These are phyloP conservation scores for Rachycentron canadum DNA, from an alignment of 2,797 vertebrate species.

Conservation along the genomic window DNA sequence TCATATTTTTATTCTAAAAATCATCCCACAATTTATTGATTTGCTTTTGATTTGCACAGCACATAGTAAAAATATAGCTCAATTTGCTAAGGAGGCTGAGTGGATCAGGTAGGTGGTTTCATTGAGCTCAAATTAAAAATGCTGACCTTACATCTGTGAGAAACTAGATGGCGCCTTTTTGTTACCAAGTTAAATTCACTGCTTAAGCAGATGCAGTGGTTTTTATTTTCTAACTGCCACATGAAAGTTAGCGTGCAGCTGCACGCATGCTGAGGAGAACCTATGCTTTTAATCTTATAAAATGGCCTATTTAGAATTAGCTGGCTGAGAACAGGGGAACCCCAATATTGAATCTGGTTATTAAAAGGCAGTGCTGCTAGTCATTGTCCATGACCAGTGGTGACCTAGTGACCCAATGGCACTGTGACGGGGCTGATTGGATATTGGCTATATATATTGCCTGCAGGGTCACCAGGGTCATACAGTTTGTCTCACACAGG, in stretches of 20 bases:
- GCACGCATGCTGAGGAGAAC: neutral
- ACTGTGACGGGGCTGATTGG: slow-evolving; percentile 68
- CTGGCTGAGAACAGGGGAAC: slow-evolving; percentile 19
- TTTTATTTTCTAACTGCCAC: neutral
- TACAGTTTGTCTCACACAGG: slow-evolving; percentile 88
- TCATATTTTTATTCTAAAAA: slow-evolving; percentile 19
- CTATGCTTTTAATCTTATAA: neutral
- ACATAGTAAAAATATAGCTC: slow-evolving; percentile 12
- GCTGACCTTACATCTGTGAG: neutral
- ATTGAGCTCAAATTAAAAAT: neutral
- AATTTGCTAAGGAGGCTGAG: slow-evolving; percentile 63
- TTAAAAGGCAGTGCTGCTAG: slow-evolving; percentile 23
- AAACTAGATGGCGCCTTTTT: neutral
- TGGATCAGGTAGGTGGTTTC: slow-evolving; percentile 60
- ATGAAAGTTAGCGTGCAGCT: slow-evolving; percentile 10
- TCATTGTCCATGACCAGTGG: slow-evolving; percentile 35
- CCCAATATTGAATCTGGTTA: slow-evolving; percentile 18
- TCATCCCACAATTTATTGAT: slow-evolving; percentile 1
- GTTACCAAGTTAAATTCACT: neutral
- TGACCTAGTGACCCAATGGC: slow-evolving; percentile 54
- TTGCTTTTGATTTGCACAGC: slow-evolving; percentile 1
- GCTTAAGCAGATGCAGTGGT: no score
- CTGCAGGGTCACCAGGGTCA: slow-evolving; percentile 87
- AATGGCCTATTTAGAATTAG: neutral
- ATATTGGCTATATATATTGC: slow-evolving; percentile 77